A percentile compares a stretch with the other conserved stretches of the same genome.
Evolutionary conservation across 1,140 invertebrate genomes (phyloP).

Genomic region (Samia ricini): DNA sequence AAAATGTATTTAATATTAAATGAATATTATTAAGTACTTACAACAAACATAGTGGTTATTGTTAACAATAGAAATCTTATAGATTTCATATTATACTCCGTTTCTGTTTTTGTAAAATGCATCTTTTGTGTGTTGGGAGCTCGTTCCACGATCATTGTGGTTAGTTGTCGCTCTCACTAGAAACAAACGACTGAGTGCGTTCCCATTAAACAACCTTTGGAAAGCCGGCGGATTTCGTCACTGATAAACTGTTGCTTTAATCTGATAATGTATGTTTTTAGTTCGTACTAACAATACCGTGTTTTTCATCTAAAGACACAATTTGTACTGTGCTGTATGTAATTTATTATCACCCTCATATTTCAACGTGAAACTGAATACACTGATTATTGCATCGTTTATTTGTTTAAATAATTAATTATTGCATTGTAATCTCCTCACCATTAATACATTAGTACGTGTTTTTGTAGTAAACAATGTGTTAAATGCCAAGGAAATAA

Average conservation of each 20-base stretch:
- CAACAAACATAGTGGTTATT: constrained; percentile 69
- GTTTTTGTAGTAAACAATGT: no score
- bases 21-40: constrained; percentile 47
- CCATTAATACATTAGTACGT: no score
- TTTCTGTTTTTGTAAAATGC: constrained; percentile 59
- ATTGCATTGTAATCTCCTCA: no score
- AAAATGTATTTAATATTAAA: neutral
- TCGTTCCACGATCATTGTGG: constrained; percentile 30
- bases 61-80: constrained; percentile 66
- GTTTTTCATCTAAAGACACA: constrained; percentile 12
- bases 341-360: no score
- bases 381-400: no score
- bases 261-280: constrained; percentile 25
- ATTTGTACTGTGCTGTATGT: neutral
- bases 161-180: constrained; percentile 11
- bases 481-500: no score
- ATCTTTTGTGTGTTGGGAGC: constrained; percentile 34
- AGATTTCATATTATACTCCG: constrained; percentile 70
- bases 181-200: neutral
- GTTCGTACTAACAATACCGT: neutral
- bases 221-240: constrained; percentile 2
- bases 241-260: constrained; percentile 14
- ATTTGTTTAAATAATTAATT: no score
- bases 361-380: no score
- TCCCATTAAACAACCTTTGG: constrained; percentile 11